Base-by-base conservation (phyloP, 2,797 vertebrate species). In the Strix occidentalis region DNA sequence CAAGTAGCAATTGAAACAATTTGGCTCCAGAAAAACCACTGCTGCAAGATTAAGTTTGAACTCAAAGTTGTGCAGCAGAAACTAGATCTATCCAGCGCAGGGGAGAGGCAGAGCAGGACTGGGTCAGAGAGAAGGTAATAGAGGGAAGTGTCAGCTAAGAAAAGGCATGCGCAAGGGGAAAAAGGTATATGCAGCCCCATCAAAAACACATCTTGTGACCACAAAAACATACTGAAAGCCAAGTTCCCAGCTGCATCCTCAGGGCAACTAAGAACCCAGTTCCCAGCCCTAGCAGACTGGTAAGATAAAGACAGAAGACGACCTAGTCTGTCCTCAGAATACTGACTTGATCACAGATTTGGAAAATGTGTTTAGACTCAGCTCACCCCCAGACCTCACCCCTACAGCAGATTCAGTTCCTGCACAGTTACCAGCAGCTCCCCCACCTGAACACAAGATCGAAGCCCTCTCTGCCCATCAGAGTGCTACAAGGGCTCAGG, bases 131-230 rank as follows among this genome's bases (percentile, higher is more conserved):
- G 35, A 88, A 95, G 85, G 93, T 81, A 93, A 87, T 8, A 94
- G 56, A 94, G 66, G 77, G 51, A 95, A 95, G 90, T 77, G 77
- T 79, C 90, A 93, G 77, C 82, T 84, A 79, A 88, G 83, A 95
- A 93, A 76, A 86, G 75, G 78, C 91, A 94, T 12, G 15, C 5
- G 8, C 74, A 60, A 92, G 46, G 85, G 87, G 71, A 76, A 86
- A 88, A 91, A 94, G 94, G 96, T 94, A 88, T 89, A 78, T 7
- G 31, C 90, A 95, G 64, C 46, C 91, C 93, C 91, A 79, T 94
- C 87, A 96, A 84, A 95, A 96, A 84, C 77, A 94, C 4, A 2
- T 78, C 58, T 86, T 76, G 43, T 93, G 89, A 96, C 91, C 85
- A 94, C 93, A 87, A 85, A 94, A 94, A 91, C 96, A 92, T 12